phyloP scores from a whole-genome alignment of 2,113 vertebrate genomes.

The Pantherophis guttatus region DNA sequence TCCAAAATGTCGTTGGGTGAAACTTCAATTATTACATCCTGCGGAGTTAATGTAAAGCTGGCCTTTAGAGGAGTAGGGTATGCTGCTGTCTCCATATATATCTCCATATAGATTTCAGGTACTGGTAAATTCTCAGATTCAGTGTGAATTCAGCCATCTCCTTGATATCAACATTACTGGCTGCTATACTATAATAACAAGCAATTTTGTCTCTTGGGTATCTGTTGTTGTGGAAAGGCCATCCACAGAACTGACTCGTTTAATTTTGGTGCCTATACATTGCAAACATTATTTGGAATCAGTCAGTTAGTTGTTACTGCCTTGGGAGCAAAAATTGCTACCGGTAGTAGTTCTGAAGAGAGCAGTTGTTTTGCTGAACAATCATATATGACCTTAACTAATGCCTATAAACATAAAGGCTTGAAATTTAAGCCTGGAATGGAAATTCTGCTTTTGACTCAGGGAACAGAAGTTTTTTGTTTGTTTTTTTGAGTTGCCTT shows the following conservation, averaged over 20 bases:
- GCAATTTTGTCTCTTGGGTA: not conserved
- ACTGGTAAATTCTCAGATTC: not conserved
- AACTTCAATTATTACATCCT: accelerated
- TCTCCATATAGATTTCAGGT: not conserved
- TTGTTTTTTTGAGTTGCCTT: not conserved
- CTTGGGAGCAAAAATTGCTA: not conserved
- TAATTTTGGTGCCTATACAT: too few relatives aligned
- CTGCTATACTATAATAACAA: not conserved
- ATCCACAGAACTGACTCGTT: not conserved
- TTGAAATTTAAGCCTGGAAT: not conserved
- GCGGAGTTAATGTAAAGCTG: not conserved
- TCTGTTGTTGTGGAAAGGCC: not conserved
- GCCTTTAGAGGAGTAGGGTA: not conserved
- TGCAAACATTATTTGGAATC: not conserved
- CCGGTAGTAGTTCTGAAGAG: not conserved
- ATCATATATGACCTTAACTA: not conserved
- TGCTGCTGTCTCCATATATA: not conserved
- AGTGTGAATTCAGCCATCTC: not conserved
- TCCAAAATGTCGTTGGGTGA: not conserved
- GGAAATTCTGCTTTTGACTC: not conserved
- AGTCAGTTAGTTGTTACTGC: not conserved
- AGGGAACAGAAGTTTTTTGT: not conserved
- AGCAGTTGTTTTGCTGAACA: not conserved
- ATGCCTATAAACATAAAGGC: not conserved
- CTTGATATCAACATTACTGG: not conserved